Percentiles rank a stretch among this genome's conserved stretches.
Evolutionary conservation across 2,797 vertebrate species (phyloP).

Genomic region (Erethizon dorsatum): DNA sequence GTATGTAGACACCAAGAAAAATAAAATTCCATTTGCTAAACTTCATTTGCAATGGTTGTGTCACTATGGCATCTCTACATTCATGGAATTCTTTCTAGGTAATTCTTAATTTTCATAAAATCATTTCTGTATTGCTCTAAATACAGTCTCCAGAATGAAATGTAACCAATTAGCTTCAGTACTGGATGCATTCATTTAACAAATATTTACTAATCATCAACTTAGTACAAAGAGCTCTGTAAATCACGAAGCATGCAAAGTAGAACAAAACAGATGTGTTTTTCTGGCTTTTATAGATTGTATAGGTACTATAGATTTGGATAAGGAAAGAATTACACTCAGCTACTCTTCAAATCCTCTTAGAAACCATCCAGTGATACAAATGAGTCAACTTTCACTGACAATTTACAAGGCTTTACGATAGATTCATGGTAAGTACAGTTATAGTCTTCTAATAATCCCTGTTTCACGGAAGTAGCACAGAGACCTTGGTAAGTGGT

Average conservation of each 20-base stretch:
- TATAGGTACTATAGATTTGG: slow-evolving; percentile 90
- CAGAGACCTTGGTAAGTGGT: slow-evolving; percentile 22
- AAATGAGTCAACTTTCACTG: slow-evolving; percentile 7
- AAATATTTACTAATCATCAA: slow-evolving; percentile 51
- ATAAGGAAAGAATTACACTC: slow-evolving; percentile 92
- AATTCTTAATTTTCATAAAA: slow-evolving; percentile 64
- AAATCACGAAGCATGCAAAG: slow-evolving; percentile 30
- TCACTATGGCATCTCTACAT: slow-evolving; percentile 37
- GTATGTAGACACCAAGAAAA: slow-evolving; percentile 9
- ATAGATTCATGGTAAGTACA: slow-evolving; percentile 24
- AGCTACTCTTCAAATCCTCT: slow-evolving; percentile 90
- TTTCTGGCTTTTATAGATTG: neutral
- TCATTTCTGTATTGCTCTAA: slow-evolving; percentile 16
- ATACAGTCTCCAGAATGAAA: neutral
- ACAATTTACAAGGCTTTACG: neutral
- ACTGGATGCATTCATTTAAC: slow-evolving; percentile 5
- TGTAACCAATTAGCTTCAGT: slow-evolving; percentile 90
- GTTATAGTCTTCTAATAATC: slow-evolving; percentile 45
- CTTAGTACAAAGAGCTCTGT: slow-evolving; percentile 10
- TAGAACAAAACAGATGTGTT: slow-evolving; percentile 51
- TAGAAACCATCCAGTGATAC: slow-evolving; percentile 90
- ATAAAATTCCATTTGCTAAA: slow-evolving; percentile 8
- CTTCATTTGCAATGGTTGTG: neutral
- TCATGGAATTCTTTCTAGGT: neutral
- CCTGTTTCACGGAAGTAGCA: slow-evolving; percentile 27